Conservation (phyloP, 2,113 vertebrate genomes). For the Clinocottus analis region DNA sequence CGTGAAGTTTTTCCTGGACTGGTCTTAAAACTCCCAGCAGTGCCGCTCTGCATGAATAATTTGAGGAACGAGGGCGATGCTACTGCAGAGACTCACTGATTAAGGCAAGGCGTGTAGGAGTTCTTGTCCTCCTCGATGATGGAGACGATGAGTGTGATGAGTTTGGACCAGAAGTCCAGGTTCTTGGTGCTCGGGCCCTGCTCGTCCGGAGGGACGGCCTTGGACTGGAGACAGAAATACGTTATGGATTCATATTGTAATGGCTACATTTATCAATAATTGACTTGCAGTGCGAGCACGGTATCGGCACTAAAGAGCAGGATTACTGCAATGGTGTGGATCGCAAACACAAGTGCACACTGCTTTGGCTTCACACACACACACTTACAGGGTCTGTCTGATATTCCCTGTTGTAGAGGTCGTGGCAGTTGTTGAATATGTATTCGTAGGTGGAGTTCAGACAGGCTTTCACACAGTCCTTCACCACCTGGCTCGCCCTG, state of each 20-base stretch:
- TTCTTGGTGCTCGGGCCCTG: conserved; percentile 98
- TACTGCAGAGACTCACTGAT: conserved; percentile 88
- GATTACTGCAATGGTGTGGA: not conserved
- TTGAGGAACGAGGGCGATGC: not conserved
- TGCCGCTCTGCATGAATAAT: not conserved
- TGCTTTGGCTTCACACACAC: too few relatives aligned
- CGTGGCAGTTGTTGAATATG: conserved; percentile 98
- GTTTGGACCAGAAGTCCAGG: conserved; percentile 99
- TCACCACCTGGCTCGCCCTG: conserved; percentile 96
- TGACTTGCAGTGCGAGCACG: not conserved
- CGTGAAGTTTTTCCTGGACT: not conserved
- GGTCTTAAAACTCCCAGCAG: not conserved
- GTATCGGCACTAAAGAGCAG: not conserved
- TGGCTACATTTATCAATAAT: not conserved
- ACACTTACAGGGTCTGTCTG: conserved; percentile 92
- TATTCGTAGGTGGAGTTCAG: conserved; percentile 98
- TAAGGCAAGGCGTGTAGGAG: conserved; percentile 96
- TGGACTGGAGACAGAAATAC: conserved; percentile 81
- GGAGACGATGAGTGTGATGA: conserved; percentile 98
- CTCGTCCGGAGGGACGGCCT: conserved; percentile 93
- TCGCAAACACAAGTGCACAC: not conserved
- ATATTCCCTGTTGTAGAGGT: conserved; percentile 96
- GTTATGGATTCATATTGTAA: not conserved
- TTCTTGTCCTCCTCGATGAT: conserved; percentile 99
- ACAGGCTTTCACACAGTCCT: conserved; percentile 97